Base-by-base conservation (phyloP, 2,797 vertebrate species). In the Hydrolagus colliei region DNA sequence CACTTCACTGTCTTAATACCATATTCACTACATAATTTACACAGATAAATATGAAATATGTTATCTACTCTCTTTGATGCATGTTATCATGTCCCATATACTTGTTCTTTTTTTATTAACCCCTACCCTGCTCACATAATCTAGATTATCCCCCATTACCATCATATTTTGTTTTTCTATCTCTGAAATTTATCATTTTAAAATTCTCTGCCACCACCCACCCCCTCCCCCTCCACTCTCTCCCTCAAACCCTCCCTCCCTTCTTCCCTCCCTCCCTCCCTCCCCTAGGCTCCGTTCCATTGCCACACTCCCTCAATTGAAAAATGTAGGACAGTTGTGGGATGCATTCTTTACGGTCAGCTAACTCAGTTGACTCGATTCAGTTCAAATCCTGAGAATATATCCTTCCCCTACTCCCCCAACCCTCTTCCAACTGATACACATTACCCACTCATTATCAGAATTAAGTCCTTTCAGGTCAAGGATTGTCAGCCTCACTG, bases 1-100 rank as follows among this genome's bases (percentile, higher is more conserved):
- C 89, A 91, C 90, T 87, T 90, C 91, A 86, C 88, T 89, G 87
- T 88, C 90, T 90, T 91, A 91, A 92, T 92, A 92, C 90, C 87
- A 89, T 91, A 90, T 92, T 84, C 79, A 41, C 79, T 84, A 84
- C 65, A 52, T 84, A 84, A 84, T 84, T 84, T 84, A 65, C 65
- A 71, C 65, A 82, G 65, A 84, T 71, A 84, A 71, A 52, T 84
- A 84, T 84, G 32, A 84, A 84, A 71, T 84, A 68, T 84, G 65
- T 84, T 84, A 84, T 84, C 79, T 2, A 84, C 65, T 52, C 63
- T 84, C 79, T 84, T 71, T 84, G 79, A 84, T 84, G 65, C 22
- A 71, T 84, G 63, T 84, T 84, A 71, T 63, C 41, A 41, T 71
- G 20, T 84, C 18, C 65, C 71, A 71, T 22, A 84, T 68, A 84